Percentiles rank a stretch among this genome's conserved stretches.
phyloP scores from a whole-genome alignment of 1,140 invertebrate species.

The Psix sp. region DNA sequence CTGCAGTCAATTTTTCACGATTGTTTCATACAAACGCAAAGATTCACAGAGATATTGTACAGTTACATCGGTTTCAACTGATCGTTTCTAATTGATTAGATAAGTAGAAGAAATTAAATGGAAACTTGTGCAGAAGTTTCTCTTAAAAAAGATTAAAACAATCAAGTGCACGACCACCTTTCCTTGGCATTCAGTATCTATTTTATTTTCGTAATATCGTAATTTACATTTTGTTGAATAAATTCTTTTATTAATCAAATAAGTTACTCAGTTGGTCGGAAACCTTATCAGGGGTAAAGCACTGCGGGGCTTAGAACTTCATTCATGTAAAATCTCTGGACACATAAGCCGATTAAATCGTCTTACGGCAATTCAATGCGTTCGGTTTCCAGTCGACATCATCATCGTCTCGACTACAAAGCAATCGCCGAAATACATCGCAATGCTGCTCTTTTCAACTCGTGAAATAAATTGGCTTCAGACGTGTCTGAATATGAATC shows the following conservation, averaged over 20 bases:
- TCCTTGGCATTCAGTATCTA: no score
- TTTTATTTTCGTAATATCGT: slow-evolving; percentile 27
- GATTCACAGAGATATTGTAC: no score
- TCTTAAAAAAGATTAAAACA: no score
- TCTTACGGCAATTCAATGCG: slow-evolving; percentile 52
- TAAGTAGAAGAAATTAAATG: slow-evolving; percentile 1
- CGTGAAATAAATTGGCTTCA: slow-evolving; percentile 37
- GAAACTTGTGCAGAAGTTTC: no score
- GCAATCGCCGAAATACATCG: slow-evolving; percentile 57
- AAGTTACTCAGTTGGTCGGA: slow-evolving; percentile 25
- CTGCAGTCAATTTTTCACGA: no score
- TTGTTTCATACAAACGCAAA: no score
- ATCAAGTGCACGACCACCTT: no score
- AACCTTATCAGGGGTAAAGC: slow-evolving; percentile 32
- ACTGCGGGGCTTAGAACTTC: slow-evolving; percentile 40
- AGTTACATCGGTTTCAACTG: not conserved
- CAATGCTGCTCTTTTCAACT: slow-evolving; percentile 24
- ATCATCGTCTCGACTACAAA: slow-evolving; percentile 52
- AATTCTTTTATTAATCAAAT: slow-evolving; percentile 13
- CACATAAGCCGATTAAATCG: slow-evolving; percentile 56
- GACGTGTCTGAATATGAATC: slow-evolving; percentile 44
- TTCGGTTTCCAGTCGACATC: slow-evolving; percentile 57
- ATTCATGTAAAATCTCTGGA: slow-evolving; percentile 50
- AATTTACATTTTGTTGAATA: slow-evolving; percentile 25
- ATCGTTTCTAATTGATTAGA: slow-evolving; percentile 1